Percentiles rank a stretch among this genome's conserved stretches.
Evolutionary conservation across 2,888 invertebrate species (phyloP).

Genomic region (Teleiodes luculella): DNA sequence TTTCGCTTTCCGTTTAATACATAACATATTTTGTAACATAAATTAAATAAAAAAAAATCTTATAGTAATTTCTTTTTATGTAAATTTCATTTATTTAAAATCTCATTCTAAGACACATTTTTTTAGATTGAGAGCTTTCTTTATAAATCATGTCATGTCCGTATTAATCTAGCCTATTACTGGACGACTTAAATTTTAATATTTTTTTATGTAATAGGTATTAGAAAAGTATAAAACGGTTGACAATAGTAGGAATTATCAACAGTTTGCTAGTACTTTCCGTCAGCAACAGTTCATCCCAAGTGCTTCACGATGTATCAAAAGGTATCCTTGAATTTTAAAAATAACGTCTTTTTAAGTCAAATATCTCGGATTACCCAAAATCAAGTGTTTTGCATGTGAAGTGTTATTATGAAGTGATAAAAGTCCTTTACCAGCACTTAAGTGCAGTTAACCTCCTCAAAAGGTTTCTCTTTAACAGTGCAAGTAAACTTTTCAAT

Average conservation of each 20-base stretch:
- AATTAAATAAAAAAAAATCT: too few relatives aligned
- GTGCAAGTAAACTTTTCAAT: neutral
- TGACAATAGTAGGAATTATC: conserved; percentile 46
- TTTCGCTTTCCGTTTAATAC: too few relatives aligned
- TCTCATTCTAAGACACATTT: too few relatives aligned
- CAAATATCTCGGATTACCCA: neutral
- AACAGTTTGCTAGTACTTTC: conserved; percentile 66
- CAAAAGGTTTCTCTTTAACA: neutral
- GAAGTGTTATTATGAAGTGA: conserved; percentile 9
- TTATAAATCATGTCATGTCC: conserved; percentile 37
- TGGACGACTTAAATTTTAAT: conserved; percentile 40
- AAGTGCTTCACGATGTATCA: conserved; percentile 50
- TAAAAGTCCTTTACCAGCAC: neutral
- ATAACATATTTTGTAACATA: too few relatives aligned
- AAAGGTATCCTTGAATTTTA: conserved; percentile 40
- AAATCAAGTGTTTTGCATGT: neutral
- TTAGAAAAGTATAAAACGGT: conserved; percentile 72
- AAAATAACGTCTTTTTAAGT: neutral
- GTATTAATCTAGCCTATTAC: conserved; percentile 39
- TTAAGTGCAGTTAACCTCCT: neutral
- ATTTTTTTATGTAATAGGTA: conserved; percentile 68
- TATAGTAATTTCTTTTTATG: too few relatives aligned
- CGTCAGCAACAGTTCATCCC: conserved; percentile 58
- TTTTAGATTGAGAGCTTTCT: neutral
- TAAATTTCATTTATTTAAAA: too few relatives aligned